Conservation (phyloP, 2,797 vertebrate genomes). For the Anguilla pacifica region DNA sequence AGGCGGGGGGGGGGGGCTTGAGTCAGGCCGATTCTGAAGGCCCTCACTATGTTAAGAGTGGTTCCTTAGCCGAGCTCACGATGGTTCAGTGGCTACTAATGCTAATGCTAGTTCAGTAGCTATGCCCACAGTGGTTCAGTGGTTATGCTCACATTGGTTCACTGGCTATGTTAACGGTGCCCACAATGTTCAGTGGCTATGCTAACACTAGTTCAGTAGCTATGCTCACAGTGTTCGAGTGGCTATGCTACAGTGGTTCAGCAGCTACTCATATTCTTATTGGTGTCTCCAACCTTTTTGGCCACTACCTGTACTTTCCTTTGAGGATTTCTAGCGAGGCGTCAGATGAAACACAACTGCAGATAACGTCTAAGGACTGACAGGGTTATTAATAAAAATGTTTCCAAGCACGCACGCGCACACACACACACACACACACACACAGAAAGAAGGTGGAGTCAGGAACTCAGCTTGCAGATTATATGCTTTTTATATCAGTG, state of each 20-base stretch:
- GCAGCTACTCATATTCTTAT: too few species aligned
- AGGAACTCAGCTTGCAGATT: not conserved
- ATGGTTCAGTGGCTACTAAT: too few species aligned
- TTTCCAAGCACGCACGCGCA: not conserved
- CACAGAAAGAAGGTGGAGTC: not conserved
- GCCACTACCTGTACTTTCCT: not conserved
- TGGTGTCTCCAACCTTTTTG: too few species aligned
- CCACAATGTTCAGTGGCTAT: not conserved
- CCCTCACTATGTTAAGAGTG: too few species aligned
- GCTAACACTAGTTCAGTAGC: not conserved
- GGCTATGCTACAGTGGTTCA: not conserved
- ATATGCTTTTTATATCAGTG: not conserved
- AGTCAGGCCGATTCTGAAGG: too few species aligned
- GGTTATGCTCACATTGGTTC: not conserved
- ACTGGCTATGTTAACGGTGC: not conserved
- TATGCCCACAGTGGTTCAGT: not conserved
- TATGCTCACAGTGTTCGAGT: not conserved
- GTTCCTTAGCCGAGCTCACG: too few species aligned
- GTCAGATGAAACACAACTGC: not conserved
- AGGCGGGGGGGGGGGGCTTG: too few species aligned
- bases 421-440: too few species aligned
- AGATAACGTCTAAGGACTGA: not conserved
- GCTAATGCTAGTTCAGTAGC: not conserved
- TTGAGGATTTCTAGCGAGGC: not conserved
- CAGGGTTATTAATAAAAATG: not conserved